phyloP scores from a whole-genome alignment of 1,140 invertebrate genomes.

The Sitophilus oryzae region DNA sequence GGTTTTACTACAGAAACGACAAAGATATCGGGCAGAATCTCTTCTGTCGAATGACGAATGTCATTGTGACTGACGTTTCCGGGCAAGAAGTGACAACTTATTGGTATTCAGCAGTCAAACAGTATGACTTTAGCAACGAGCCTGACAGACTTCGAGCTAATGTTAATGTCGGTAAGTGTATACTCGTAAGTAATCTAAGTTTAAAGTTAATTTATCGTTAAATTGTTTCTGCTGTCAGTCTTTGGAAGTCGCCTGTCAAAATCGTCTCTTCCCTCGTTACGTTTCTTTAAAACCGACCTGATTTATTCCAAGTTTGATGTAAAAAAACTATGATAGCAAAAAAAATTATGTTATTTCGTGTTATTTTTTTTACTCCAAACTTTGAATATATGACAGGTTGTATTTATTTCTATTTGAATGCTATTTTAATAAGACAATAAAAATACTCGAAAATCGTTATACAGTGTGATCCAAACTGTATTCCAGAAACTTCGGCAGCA shows the following conservation, averaged over 20 bases:
- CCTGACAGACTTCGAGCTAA: slow-evolving; percentile 66
- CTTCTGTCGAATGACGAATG: slow-evolving; percentile 63
- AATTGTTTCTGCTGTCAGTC: no score
- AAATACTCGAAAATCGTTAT: background rate
- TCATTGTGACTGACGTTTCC: slow-evolving; percentile 58
- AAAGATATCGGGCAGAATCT: slow-evolving; percentile 70
- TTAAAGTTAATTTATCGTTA: no score
- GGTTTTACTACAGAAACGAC: slow-evolving; percentile 69
- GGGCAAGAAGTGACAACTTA: slow-evolving; percentile 79
- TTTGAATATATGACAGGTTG: background rate
- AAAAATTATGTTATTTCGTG: no score
- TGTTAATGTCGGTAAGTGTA: slow-evolving; percentile 65
- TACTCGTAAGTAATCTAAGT: no score
- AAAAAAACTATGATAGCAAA: no score
- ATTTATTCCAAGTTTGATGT: no score
- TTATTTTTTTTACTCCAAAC: no score
- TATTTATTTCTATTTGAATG: background rate
- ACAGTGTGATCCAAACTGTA: no score
- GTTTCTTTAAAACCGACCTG: no score
- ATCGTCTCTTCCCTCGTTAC: no score
- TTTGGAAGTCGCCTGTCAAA: no score
- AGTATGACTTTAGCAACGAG: slow-evolving; percentile 67
- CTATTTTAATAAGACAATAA: background rate
- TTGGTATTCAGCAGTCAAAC: slow-evolving; percentile 76
- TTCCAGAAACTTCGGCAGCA: no score